These are phyloP conservation scores for Chromobotia macracanthus DNA, from an alignment of 2,797 vertebrate genomes.

Conservation along the genomic window DNA sequence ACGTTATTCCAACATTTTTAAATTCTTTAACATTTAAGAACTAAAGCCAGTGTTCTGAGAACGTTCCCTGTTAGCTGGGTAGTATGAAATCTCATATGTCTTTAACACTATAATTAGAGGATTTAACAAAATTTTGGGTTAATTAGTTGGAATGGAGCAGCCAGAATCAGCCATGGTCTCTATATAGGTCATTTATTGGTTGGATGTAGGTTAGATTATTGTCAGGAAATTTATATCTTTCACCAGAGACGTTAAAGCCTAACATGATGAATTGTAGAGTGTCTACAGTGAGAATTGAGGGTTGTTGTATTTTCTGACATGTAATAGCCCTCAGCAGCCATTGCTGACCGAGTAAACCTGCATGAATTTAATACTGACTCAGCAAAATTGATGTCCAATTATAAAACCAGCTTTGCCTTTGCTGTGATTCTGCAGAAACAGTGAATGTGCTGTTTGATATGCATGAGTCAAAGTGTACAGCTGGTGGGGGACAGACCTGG, in stretches of 20 bases:
- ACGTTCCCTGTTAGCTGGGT: too few species aligned
- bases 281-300: neutral
- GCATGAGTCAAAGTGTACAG: neutral
- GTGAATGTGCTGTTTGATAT: neutral
- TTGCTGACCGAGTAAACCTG: neutral
- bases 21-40: neutral
- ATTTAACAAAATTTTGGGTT: constrained; percentile 46
- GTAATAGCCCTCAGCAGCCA: neutral
- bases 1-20: too few species aligned
- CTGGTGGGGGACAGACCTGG: too few species aligned
- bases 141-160: constrained; percentile 56
- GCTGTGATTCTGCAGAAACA: neutral
- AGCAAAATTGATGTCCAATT: neutral
- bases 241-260: constrained; percentile 27
- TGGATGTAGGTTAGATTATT: constrained; percentile 55
- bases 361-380: constrained; percentile 4
- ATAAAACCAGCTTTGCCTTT: neutral
- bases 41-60: too few species aligned
- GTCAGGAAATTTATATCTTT: constrained; percentile 27
- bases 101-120: constrained; percentile 48
- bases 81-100: constrained; percentile 33
- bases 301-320: constrained; percentile 10
- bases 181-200: constrained; percentile 54
- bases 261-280: neutral
- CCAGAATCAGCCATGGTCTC: too few species aligned